Conservation (phyloP, 2,113 vertebrate genomes). For the Dolichotis patagonum region DNA sequence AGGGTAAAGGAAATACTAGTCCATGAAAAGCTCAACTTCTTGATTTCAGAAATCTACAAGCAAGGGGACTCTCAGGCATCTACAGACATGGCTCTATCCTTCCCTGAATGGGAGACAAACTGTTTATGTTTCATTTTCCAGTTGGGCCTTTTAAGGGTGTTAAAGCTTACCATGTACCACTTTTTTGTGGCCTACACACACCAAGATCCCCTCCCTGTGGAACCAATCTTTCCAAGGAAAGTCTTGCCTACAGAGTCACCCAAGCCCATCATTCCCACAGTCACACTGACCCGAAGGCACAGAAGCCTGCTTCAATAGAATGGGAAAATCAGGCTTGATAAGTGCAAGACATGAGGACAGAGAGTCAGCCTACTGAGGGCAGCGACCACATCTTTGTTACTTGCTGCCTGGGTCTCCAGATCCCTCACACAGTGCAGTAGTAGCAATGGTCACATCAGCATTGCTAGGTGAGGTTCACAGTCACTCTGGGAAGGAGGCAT, state of each 20-base stretch:
- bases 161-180: background rate
- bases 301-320: background rate
- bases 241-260: background rate
- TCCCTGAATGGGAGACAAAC: background rate
- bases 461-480: background rate
- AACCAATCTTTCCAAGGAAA: background rate
- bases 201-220: background rate
- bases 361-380: too few species aligned
- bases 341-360: background rate
- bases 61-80: background rate
- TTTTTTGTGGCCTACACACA: background rate
- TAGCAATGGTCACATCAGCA: accelerated
- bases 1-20: background rate
- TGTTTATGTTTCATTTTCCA: background rate
- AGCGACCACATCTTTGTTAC: accelerated
- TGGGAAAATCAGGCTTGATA: background rate
- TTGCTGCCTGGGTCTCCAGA: too few species aligned
- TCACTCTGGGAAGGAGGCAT: accelerated
- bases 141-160: background rate
- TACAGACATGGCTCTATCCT: background rate
- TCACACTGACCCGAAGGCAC: background rate
- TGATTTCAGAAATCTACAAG: background rate
- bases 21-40: background rate
- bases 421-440: accelerated
- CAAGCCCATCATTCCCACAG: too few species aligned